Evolutionary conservation across 53 echinoderm and acorn worm species (phyloP), one percentile per base, ranked within the genome.

Genomic region (Stichopus horrens): DNA sequence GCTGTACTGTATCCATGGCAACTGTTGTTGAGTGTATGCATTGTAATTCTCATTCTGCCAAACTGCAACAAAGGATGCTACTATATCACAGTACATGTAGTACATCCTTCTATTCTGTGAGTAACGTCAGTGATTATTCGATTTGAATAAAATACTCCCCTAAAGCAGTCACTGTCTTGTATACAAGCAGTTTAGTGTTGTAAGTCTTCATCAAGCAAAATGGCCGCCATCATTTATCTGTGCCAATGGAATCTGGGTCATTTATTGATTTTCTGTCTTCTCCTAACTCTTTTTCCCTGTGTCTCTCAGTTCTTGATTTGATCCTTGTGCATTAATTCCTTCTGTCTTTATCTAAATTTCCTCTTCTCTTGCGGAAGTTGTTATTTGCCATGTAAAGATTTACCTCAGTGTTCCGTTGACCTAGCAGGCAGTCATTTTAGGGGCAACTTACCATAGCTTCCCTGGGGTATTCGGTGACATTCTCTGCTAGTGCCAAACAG

Each of bases 241-340:
- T 53, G 53, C 19, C 7, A 19, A 79, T 13, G 53, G 79, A 55
- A 79, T 52, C 11, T 79, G n/a, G 79, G 79, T 21, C 65, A 58
- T 23, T 5, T 79, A 56, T 88, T 76, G 54, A 76, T 88, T 76
- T 75, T 57, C 76, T 76, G 7, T 54, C 76, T 76, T 55, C 59
- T 1, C 66, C 54, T 53, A 53, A 19, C 78, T 59, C 79, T 60
- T 54, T 23, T 79, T 59, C n/a, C 53, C 79, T 13, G 37, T 23
- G 5, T 57, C 74, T 5, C 11, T 57, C 76, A 10, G 8, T 20
- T 13, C 8, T 21, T 21, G 20, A 54, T 18, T 52, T 65, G 37
- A 37, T 7, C 4, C 53, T 78, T 9, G 23, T 77, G 8, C 80
- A 9, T 87, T 67, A 53, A 21, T 23, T 71, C 74, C 10, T 51